A percentile compares a stretch with the other conserved stretches of the same genome.
Conservation (phyloP, 2,797 vertebrate genomes). For the Rachycentron canadum region DNA sequence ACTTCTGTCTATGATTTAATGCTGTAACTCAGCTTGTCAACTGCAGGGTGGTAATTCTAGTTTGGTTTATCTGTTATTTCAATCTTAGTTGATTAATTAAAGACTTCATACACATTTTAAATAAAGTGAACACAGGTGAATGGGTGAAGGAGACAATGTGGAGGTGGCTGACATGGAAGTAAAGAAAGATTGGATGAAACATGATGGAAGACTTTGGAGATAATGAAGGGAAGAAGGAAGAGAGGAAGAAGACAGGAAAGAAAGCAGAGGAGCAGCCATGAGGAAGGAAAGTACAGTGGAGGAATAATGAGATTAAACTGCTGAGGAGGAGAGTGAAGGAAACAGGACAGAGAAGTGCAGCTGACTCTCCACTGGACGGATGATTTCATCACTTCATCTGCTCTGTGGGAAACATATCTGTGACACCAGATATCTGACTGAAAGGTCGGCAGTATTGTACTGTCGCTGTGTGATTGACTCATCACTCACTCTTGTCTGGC, state of each 20-base stretch:
- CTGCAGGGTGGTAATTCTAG: too few species aligned
- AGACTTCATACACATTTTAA: neutral
- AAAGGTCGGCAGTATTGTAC: slow-evolving; percentile 13
- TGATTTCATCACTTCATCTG: neutral
- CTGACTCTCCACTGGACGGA: neutral
- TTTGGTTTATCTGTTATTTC: too few species aligned
- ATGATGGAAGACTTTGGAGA: too few species aligned
- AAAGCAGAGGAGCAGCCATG: neutral
- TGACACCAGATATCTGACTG: neutral
- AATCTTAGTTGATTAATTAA: neutral
- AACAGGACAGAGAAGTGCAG: too few species aligned
- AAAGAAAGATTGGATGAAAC: too few species aligned
- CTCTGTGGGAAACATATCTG: neutral
- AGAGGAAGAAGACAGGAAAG: neutral
- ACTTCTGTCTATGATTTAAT: too few species aligned
- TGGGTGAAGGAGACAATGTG: neutral
- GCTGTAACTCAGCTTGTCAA: too few species aligned
- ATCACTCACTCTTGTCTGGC: neutral
- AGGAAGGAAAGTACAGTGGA: neutral
- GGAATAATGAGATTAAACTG: neutral
- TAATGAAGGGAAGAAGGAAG: too few species aligned
- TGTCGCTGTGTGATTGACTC: neutral
- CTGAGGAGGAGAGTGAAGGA: neutral
- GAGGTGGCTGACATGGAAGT: neutral
- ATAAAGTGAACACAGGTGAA: neutral